Base-by-base conservation (phyloP, 64 coral and sea anemone genomes). In the Porites lutea region DNA sequence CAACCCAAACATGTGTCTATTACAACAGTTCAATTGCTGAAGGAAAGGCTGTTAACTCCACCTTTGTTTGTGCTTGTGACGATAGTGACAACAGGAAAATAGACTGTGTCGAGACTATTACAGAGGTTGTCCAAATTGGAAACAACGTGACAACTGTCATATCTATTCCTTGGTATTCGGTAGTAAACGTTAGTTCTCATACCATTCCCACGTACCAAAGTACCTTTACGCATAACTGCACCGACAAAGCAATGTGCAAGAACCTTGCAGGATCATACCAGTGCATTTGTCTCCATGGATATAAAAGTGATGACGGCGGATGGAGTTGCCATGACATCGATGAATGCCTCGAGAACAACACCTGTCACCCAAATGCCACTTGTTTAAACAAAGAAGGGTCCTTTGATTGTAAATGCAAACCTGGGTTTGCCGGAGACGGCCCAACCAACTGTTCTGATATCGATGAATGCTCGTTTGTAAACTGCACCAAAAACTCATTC, bases 201-300 rank as follows among this genome's bases (percentile, higher is more conserved):
- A 52, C 71, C 2, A 94, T 37, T 66, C 75, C 20, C 10, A 46
- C 65, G 0, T 66, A 49, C 20, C 87, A 79, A 62, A 82, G 27
- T 13, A 77, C 65, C 7, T 65, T 94, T 51, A 13, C 43, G 10
- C 87, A 94, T 48, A 94, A 94, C 72, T 94, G 93, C 23, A 82
- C 93, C 6, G 3, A 74, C 7, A 86, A 83, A 46, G 27, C 88
- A 58, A 54, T 66, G 15, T 94, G 93, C 67, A 77, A n/a, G 8
- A 94, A 94, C 23, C 90, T 52, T 4, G 87, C 87, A 88, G 93
- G 93, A 23, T 89, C 87, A 19, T 94, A 94, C 4, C 15, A 94
- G 50, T 94, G 93, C 43, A 48, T 59, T 23, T 94, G 93, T 23
- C 82, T 58, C 12, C 12, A 15, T 49, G 93, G 93, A 21, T 94